Base-by-base conservation (phyloP, 2,888 invertebrate genomes). In the Nebria salina region DNA sequence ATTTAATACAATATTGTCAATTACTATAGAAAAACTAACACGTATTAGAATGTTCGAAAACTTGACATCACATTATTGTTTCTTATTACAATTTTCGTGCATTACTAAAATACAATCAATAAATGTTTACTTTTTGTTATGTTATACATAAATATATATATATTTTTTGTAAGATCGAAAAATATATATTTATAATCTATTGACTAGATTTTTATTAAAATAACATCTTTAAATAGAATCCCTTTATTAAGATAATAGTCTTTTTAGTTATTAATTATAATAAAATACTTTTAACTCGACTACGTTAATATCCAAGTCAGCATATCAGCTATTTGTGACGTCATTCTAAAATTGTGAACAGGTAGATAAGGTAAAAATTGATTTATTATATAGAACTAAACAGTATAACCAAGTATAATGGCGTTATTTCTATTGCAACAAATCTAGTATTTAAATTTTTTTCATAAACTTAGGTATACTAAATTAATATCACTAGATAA, bases 181-280 rank as follows among this genome's bases (percentile, higher is more conserved):
- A 80, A 80, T 80, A 80, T 80, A 80, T 75, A 80, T 75, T 78
- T 78, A 25, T 68, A 68, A 26, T 68, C 20, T 68, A 68, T 68
- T 68, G 68, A 68, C 68, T 68, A 68, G 68, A 68, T 7, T 25
- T 68, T 68, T 68, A 68, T 11, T 68, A 20, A 68, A 68, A 26
- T 25, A 68, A 68, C 20, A 68, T 68, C 20, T 68, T 68, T 68
- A 68, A 25, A 68, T 54, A 54, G 54, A 54, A 54, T 54, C 8
- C 8, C 54, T 6, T 54, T 54, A 13, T 54, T 54, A 54, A 54
- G 34, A 34, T 34, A 34, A 34, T 11, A 11, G 54, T 13, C 54
- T 54, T 34, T 34, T 34, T 54, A 54, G 7, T 54, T 54, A 54
- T 13, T 54, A 54, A 54, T 54, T 54, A 54, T 8, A 54, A 6